phyloP scores from a whole-genome alignment of 2,888 invertebrate species.

The Lordiphosa fenestrarum region DNA sequence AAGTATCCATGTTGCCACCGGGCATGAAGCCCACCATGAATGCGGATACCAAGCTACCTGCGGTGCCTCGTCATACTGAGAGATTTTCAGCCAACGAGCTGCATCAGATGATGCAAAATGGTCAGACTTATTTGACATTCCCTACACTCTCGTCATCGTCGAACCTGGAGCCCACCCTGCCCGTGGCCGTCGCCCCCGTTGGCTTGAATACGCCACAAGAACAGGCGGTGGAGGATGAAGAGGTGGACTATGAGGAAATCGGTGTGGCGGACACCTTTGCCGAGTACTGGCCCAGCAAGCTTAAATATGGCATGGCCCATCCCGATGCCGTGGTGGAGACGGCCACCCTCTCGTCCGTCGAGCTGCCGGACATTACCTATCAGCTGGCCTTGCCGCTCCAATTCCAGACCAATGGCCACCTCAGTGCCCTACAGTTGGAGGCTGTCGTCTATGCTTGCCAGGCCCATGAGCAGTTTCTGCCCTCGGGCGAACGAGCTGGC shows the following conservation, averaged over 20 bases:
- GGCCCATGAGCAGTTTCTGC: constrained; percentile 94
- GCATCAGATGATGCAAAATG: constrained; percentile 16
- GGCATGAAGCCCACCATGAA: no score
- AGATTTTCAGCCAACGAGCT: constrained; percentile 15
- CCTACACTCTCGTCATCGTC: neutral
- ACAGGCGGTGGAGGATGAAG: constrained; percentile 83
- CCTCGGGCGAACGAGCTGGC: constrained; percentile 94
- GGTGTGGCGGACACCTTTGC: constrained; percentile 99
- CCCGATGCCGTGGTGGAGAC: constrained; percentile 99
- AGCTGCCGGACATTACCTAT: constrained; percentile 96
- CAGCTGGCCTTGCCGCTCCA: constrained; percentile 89
- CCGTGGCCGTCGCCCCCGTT: neutral
- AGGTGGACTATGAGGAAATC: constrained; percentile 96
- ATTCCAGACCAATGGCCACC: constrained; percentile 88
- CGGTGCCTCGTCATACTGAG: neutral
- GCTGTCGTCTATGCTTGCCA: constrained; percentile 98
- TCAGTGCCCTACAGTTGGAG: constrained; percentile 98
- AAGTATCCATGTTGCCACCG: constrained; percentile 4
- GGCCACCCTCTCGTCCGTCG: constrained; percentile 96
- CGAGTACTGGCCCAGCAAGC: constrained; percentile 98
- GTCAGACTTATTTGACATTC: constrained; percentile 5
- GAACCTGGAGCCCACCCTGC: neutral
- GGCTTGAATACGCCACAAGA: neutral
- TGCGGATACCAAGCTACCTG: neutral
- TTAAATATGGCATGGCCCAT: constrained; percentile 95